Base-by-base conservation (phyloP, 2,888 invertebrate species). In the Phalera bucephala region DNA sequence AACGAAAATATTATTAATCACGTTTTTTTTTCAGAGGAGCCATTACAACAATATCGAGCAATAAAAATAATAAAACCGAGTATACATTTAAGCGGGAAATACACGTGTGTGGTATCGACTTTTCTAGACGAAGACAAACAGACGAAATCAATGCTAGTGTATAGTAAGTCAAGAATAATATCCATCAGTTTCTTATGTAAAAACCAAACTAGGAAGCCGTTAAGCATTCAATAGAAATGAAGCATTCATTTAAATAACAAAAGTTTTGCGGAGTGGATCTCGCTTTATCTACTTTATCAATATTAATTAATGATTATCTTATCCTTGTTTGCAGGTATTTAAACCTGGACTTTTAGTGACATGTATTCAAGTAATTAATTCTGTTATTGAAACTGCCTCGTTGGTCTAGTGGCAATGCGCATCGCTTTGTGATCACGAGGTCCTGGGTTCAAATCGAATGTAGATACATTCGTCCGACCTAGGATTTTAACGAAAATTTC, bases 71-170 rank as follows among this genome's bases (percentile, higher is more conserved):
- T 92, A 41, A 91, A 90, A 36, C 92, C 93, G n/a, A 92, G 92
- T 13, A 93, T 93, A 12, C 93, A 93, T 36, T 85, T 94, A 45
- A 92, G 92, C 21, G 94, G 94, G 4, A 92, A 93, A 60, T 94
- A 94, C 72, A 92, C 92, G 15, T 94, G 94, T 62, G 91, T 91
- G 11, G 93, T 94, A 12, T 93, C 93, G 14, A 93, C 94, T 1
- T 91, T 93, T 52, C 82, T 91, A 55, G 91, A 91, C 41, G 94
- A 94, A 62, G 92, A 92, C 50, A 80, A 88, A 11, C 82, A 85
- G 64, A 91, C 92, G 21, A 91, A 91, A 60, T 80, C 87, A 25
- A 93, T 94, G 93, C 88, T 93, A 31, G 92, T 94, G 34, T 93
- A 93, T 62, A 93, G 94, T 94, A 83, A 93, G 92, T 89, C 60